Base-by-base conservation (phyloP, 2,888 invertebrate species). In the Dorcus hopei region DNA sequence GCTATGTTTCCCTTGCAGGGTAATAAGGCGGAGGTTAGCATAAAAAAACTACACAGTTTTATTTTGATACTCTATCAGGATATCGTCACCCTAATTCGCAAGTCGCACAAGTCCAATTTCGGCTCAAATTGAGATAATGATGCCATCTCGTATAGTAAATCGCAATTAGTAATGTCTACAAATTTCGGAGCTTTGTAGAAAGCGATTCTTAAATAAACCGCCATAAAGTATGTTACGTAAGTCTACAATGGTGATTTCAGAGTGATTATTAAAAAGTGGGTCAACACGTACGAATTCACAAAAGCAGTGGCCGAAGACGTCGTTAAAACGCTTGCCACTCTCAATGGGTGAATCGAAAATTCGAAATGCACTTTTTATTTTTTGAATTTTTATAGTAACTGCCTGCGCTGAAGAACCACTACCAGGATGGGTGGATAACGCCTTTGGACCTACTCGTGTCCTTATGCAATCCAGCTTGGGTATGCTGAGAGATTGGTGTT, bases 341-440 rank as follows among this genome's bases (percentile, higher is more conserved):
- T 85, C 84, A 58, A 85, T 87, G 63, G 83, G 79, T 79, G 70
- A 63, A 62, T 59, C 14, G 38, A 33, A 19, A 3, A 52, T 43
- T 11, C 49, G n/a, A 14, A 14, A 40, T n/a, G 26, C 26, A 6
- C 7, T 33, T 33, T 7, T 33, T 33, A 19, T 33, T 33, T 33
- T 33, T 7, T 33, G 6, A 4, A 6, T 33, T 33, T 33, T 33
- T 33, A 3, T 33, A 86, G 86, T 86, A n/a, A 79, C 85, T 59
- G 84, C 85, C 2, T 85, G 90, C 0, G 89, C 87, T 68, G 83
- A 83, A 49, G 90, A 91, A 72, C 91, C 91, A 0, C 77, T 89
- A 0, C 79, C 86, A 60, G 93, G 93, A 1, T 96, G 95, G 94
- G 90, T 93, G 11, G 95, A 95, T 78, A 96, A 94, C 72, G 83